Conservation (phyloP, 1,140 invertebrate genomes). For the Ceratoteleas bidentatus region DNA sequence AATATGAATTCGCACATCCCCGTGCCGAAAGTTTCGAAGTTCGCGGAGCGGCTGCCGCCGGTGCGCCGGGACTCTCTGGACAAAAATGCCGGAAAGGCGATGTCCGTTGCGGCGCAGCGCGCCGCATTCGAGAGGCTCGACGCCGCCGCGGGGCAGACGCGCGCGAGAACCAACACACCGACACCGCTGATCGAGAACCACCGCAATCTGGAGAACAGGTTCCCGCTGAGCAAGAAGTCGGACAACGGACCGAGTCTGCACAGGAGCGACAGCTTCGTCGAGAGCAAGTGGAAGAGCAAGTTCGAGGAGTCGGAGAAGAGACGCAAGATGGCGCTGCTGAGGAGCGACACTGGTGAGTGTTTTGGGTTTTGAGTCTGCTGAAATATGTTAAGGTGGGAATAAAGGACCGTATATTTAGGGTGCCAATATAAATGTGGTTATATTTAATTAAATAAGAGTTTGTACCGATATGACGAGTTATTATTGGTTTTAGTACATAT, state of each 20-base stretch:
- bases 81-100: constrained; percentile 64
- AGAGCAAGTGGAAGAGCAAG: constrained; percentile 84
- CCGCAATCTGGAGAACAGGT: constrained; percentile 46
- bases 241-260: constrained; percentile 62
- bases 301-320: constrained; percentile 86
- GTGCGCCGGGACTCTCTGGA: constrained; percentile 70
- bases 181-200: constrained; percentile 62
- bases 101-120: constrained; percentile 76
- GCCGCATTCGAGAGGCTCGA: constrained; percentile 77
- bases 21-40: constrained; percentile 71
- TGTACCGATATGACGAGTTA: too few relatives aligned
- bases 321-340: constrained; percentile 84
- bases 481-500: too few relatives aligned
- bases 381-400: neutral
- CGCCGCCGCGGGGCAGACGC: constrained; percentile 57
- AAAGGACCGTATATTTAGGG: too few relatives aligned
- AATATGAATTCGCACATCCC: constrained; percentile 78
- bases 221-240: constrained; percentile 24
- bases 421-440: too few relatives aligned
- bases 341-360: constrained; percentile 84
- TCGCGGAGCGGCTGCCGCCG: constrained; percentile 68
- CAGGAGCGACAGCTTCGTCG: constrained; percentile 71
- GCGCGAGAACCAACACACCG: constrained; percentile 27
- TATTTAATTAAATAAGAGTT: too few relatives aligned
- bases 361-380: constrained; percentile 8